Evolutionary conservation across 2,888 invertebrate genomes (phyloP), one percentile per base, ranked within the genome.

Genomic region (Eupsilia transversa): DNA sequence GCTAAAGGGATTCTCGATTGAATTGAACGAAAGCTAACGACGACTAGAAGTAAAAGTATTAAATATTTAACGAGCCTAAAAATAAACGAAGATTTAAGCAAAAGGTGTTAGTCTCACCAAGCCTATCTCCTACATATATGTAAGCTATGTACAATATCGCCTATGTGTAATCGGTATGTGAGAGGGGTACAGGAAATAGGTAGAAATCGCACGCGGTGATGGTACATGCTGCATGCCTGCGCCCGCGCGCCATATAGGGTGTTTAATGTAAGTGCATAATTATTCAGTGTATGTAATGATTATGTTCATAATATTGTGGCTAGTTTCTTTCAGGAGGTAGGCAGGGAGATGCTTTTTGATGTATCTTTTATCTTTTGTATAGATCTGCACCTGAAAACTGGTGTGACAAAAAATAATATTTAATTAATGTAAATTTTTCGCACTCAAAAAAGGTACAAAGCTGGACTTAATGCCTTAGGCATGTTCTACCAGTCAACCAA

Each of bases 191-290:
- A 69, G 85, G 86, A 86, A 85, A 84, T 84, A 54, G 52, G 41
- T 85, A 84, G 85, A 85, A 85, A 85, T 79, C 71, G 75, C 52
- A 23, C 33, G 52, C 68, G 60, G 60, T 57, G 70, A 79, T 79
- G 72, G 71, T 83, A 71, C 64, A 60, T 71, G 35, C 70, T 69
- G 69, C 46, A 77, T 14, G 57, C 54, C 60, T 85, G 70, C 72
- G 74, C 27, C 52, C 14, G 33, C 79, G 66, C 60, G 63, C 81
- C 82, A 46, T 86, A 30, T 76, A 76, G 43, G 74, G 86, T 33
- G 67, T 33, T 72, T 73, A 74, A 54, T 74, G 70, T 64, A 43
- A 72, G 69, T 74, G 73, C 59, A 69, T 75, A 66, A 75, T 80
- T 73, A 74, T 56, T 20, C 27, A 52, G 43, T 14, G 20, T 65